Conservation (phyloP, 2,113 vertebrate species). For the Cephalopholis sonnerati region DNA sequence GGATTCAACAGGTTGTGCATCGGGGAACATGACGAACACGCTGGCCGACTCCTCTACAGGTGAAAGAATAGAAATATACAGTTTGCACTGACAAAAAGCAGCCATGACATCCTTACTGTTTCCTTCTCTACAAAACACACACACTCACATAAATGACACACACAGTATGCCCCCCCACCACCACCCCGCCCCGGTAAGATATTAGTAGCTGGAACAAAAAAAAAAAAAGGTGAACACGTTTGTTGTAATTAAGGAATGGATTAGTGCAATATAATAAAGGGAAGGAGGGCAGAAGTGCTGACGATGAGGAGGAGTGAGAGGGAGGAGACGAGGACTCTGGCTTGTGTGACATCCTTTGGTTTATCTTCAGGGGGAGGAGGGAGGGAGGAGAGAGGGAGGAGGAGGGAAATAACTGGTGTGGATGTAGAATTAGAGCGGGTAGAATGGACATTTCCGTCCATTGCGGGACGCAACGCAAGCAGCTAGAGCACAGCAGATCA, state of each 20-base stretch:
- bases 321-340: slow-evolving; percentile 45
- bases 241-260: slow-evolving; percentile 70
- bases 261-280: slow-evolving; percentile 91
- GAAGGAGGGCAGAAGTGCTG: slow-evolving; percentile 49
- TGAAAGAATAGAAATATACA: slow-evolving; percentile 56
- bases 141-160: slow-evolving; percentile 47
- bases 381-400: background rate
- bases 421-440: background rate
- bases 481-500: slow-evolving; percentile 11
- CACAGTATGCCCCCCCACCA: slow-evolving; percentile 48
- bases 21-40: slow-evolving; percentile 45
- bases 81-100: slow-evolving; percentile 67
- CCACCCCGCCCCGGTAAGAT: slow-evolving; percentile 9
- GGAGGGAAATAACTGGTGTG: background rate
- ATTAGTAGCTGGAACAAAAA: slow-evolving; percentile 61
- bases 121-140: slow-evolving; percentile 63
- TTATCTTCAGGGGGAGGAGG: slow-evolving; percentile 53
- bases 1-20: slow-evolving; percentile 65
- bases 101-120: slow-evolving; percentile 58
- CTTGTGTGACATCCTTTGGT: slow-evolving; percentile 79
- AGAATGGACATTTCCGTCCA: slow-evolving; percentile 15
- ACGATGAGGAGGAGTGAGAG: slow-evolving; percentile 26
- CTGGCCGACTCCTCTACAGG: slow-evolving; percentile 46
- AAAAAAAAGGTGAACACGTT: slow-evolving; percentile 24
- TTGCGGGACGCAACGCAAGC: slow-evolving; percentile 15